Evolutionary conservation across 1,140 invertebrate genomes (phyloP), one percentile per base, ranked within the genome.

Genomic region (Musca vetustissima): DNA sequence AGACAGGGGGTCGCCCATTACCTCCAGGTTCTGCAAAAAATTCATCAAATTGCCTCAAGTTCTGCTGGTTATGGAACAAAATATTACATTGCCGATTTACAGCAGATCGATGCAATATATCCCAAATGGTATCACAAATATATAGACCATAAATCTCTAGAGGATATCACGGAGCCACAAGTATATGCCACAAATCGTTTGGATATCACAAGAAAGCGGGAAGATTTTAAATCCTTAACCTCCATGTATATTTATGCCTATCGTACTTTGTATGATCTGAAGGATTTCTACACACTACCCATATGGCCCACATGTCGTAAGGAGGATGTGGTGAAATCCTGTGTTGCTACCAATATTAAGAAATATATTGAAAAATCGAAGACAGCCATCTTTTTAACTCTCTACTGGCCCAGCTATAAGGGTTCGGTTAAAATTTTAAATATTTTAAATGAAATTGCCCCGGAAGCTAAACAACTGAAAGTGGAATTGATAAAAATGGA

Each of bases 361-460:
- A 24, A 69, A 14, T 24, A 59, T 7, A 22, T 69, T 15, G 24
- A 64, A 36, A 64, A 64, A 53, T 64, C 57, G 15, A 28, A 59
- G n/a, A 64, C 52, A 24, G 36, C 64, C 43, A 69, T 69, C 24
- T 43, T 69, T 22, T 15, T 69, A 53, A 64, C 64, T 11, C 4
- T 64, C n/a, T 50, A 53, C 25, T 47, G 43, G 19, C 50, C 7
- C 52, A 49, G 28, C 8, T 28, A 28, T 28, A 28, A 28, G 28
- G 28, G 8, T 28, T 3, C 28, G 8, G 3, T 8, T 28, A 28
- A 28, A 28, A 28, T 28, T 43, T 14, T 52, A 50, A 48, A 57
- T 24, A 24, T 24, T 64, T 43, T n/a, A 64, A 32, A 69, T 13
- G 57, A 69, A 50, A 59, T 69, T 1, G 67, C 57, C 6, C 22